Base-by-base conservation (phyloP, 92 coral and sea anemone species). In the Paragorgia papillata region DNA sequence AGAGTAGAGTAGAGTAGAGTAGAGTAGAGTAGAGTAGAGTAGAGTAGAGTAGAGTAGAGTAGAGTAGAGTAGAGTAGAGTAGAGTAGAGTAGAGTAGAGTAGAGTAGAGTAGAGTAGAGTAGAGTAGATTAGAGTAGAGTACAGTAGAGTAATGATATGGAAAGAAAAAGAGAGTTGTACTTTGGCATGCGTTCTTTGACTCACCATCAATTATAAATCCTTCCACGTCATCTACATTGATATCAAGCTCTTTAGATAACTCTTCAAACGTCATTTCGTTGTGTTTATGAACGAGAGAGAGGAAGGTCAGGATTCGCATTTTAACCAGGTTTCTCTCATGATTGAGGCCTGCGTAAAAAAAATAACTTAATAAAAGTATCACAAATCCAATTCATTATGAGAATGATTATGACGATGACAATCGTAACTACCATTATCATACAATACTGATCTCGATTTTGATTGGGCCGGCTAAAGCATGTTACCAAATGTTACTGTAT, bases 191-290 rank as follows among this genome's bases (percentile, higher is more conserved):
- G 6, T 37, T 37, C 43, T 39, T 18, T 9, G 37, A 62, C 90
- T 32, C 81, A 94, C 98, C 97, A 63, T 94, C 97, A 55, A 94
- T 94, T 2, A 94, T 74, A 74, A 94, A 94, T 17, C 69, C 88
- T 82, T 94, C 98, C 19, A 94, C 79, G 21, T 89, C 95, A 9
- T 89, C 97, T 25, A 51, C 25, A 49, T 84, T 77, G 35, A 94
- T 76, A 25, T 82, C 87, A 13, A 94, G 69, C 29, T 87, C 88
- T 59, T 84, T 87, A 34, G 89, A 80, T 41, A 94, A 88, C 15
- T 94, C 92, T 3, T 90, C 95, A 85, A 88, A 94, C 3, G 91
- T 61, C 10, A 94, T 85, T 73, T 94, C 98, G 30, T 84, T 70
- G 39, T 80, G 84, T 71, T 83, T 74, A 29, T 81, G 79, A 0